Conservation (phyloP, 2,888 invertebrate genomes). For the Phengaris alcon region DNA sequence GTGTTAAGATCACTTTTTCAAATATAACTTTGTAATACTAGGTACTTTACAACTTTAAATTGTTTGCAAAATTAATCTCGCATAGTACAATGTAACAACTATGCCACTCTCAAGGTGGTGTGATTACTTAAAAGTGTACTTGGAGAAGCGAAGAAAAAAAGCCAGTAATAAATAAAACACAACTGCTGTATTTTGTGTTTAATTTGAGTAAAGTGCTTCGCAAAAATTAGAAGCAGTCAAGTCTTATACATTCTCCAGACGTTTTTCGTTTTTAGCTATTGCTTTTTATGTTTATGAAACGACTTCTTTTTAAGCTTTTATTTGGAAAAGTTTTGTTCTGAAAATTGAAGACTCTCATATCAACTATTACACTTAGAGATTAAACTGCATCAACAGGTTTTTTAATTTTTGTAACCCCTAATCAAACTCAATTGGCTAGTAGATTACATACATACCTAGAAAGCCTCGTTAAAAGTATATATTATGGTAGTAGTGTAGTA, state of each 20-base stretch:
- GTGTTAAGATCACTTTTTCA: too few relatives aligned
- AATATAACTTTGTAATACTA: too few relatives aligned
- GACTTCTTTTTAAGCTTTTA: neutral
- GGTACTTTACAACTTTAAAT: too few relatives aligned
- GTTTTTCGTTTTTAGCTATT: neutral
- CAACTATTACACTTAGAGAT: neutral
- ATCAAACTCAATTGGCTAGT: too few relatives aligned
- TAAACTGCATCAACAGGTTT: neutral
- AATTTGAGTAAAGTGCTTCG: conserved; percentile 19
- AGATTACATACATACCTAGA: too few relatives aligned
- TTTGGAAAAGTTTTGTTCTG: neutral
- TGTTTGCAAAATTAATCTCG: neutral
- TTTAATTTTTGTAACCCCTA: too few relatives aligned
- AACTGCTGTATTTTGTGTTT: conserved; percentile 22
- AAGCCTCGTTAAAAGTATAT: too few relatives aligned
- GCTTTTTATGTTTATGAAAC: neutral
- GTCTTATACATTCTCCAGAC: neutral
- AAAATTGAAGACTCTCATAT: too few relatives aligned
- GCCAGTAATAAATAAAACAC: conserved; percentile 5
- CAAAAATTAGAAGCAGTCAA: conserved; percentile 6
- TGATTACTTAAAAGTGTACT: conserved; percentile 10
- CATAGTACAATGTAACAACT: neutral
- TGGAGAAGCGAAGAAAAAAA: neutral
- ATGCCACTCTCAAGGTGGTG: neutral
- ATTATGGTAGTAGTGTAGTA: too few relatives aligned